Percentiles rank a stretch among this genome's conserved stretches.
Conservation (phyloP, 2,888 invertebrate genomes). For the Trachelus iudaicus region DNA sequence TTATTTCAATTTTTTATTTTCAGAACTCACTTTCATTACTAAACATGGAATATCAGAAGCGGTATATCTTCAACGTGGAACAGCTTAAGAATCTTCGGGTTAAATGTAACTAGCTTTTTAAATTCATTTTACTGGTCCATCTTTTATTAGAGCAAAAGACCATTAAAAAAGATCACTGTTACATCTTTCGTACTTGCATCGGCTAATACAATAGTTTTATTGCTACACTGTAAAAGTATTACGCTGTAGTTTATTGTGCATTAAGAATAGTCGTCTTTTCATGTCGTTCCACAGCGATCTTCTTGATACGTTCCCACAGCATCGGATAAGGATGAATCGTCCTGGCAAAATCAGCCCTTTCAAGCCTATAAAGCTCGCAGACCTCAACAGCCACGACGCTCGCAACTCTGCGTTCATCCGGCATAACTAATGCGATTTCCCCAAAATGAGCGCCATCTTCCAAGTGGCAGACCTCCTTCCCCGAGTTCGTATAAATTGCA, state of each 20-base stretch:
- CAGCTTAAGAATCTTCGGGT: not conserved
- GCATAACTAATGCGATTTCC: constrained; percentile 63
- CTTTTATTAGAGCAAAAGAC: not conserved
- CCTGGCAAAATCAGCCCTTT: constrained; percentile 56
- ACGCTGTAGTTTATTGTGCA: constrained; percentile 30
- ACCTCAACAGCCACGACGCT: constrained; percentile 63
- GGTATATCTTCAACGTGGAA: not conserved
- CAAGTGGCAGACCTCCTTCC: constrained; percentile 63
- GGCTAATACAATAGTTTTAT: not conserved
- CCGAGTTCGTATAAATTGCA: constrained; percentile 67
- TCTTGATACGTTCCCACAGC: constrained; percentile 61
- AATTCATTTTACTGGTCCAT: not conserved
- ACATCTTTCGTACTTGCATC: not conserved
- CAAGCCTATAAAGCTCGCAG: constrained; percentile 63
- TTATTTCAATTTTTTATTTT: not conserved
- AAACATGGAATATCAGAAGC: not conserved
- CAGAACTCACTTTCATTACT: not conserved
- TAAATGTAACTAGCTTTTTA: not conserved
- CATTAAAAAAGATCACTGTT: not conserved
- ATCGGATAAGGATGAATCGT: constrained; percentile 62
- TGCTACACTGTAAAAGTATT: not conserved
- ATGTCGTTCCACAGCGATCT: constrained; percentile 58
- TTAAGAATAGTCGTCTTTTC: constrained; percentile 56
- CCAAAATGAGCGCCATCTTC: constrained; percentile 66
- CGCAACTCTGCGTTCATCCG: constrained; percentile 58